phyloP scores from a whole-genome alignment of 2,888 invertebrate genomes.

The Diabrotica balteata region DNA sequence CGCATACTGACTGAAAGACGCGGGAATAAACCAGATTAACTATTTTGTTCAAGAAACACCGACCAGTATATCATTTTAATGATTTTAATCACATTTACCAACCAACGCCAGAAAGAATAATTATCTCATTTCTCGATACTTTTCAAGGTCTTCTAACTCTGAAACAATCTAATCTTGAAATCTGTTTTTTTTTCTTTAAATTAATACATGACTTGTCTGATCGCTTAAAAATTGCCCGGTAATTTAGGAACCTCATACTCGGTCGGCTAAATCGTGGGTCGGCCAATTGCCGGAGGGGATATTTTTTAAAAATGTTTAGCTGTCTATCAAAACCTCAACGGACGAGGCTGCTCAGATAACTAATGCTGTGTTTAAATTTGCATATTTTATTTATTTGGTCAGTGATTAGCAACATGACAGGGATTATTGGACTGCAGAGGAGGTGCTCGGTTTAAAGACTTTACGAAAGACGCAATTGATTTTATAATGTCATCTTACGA shows the following conservation, averaged over 20 bases:
- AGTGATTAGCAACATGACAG: conserved; percentile 18
- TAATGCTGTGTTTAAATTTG: conserved; percentile 29
- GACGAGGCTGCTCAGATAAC: conserved; percentile 37
- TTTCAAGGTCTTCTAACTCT: conserved; percentile 34
- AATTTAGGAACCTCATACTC: conserved; percentile 33
- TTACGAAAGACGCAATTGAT: neutral
- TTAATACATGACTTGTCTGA: conserved; percentile 39
- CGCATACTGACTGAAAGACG: neutral
- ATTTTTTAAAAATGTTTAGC: conserved; percentile 37
- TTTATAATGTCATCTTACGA: neutral
- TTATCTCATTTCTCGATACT: conserved; percentile 33
- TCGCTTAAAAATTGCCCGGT: conserved; percentile 39
- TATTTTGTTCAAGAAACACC: conserved; percentile 17
- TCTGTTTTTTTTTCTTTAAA: conserved; percentile 38
- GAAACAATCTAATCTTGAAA: conserved; percentile 41
- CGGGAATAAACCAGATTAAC: conserved; percentile 12
- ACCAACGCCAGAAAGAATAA: conserved; percentile 25
- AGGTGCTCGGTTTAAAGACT: conserved; percentile 3
- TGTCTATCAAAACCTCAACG: conserved; percentile 46
- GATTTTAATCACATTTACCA: conserved; percentile 29
- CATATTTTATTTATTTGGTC: conserved; percentile 32
- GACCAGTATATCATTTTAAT: conserved; percentile 29
- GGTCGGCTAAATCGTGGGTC: conserved; percentile 32
- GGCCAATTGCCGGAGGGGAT: conserved; percentile 29
- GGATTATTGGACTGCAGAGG: conserved; percentile 25